Base-by-base conservation (phyloP, 2,888 invertebrate species). In the Cinara cedri region DNA sequence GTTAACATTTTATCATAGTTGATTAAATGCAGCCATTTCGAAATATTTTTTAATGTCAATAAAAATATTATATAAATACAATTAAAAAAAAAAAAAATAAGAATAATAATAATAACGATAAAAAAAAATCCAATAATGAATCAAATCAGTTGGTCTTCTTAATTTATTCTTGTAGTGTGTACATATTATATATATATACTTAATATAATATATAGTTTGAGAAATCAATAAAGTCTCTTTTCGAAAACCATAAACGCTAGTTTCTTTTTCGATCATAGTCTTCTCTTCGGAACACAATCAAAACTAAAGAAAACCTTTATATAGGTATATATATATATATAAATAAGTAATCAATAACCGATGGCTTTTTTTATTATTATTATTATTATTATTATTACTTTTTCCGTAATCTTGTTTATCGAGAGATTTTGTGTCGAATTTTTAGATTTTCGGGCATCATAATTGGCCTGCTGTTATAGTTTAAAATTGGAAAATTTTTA, bases 271-370 rank as follows among this genome's bases (percentile, higher is more conserved):
- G 3, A 34, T 6, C 34, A 34, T 34, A 4, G 6, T 8, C 13
- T 26, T 72, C n/a, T 26, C 3, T 16, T 49, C n/a, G 14, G n/a
- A 60, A 72, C 26, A 26, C 49, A 60, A 46, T 60, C n/a, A 11
- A 72, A 60, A 26, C n/a, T 46, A 49, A 49, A 16, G 46, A 57
- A 44, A 46, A 21, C n/a, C 21, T 16, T 57, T 46, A 9, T 72
- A 10, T 19, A n/a, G n/a, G n/a, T n/a, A n/a, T n/a, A n/a, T n/a
- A n/a, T n/a, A n/a, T n/a, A n/a, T n/a, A n/a, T n/a, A n/a, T n/a
- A n/a, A n/a, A 44, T 46, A 72, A 49, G 42, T 70, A 55, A 55
- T 70, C 21, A 21, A 70, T 54, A n/a, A n/a, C n/a, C n/a, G n/a
- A n/a, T n/a, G n/a, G n/a, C n/a, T n/a, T n/a, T n/a, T n/a, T n/a